Conservation (phyloP, 2,113 vertebrate species). For the Rhinolophus sinicus region DNA sequence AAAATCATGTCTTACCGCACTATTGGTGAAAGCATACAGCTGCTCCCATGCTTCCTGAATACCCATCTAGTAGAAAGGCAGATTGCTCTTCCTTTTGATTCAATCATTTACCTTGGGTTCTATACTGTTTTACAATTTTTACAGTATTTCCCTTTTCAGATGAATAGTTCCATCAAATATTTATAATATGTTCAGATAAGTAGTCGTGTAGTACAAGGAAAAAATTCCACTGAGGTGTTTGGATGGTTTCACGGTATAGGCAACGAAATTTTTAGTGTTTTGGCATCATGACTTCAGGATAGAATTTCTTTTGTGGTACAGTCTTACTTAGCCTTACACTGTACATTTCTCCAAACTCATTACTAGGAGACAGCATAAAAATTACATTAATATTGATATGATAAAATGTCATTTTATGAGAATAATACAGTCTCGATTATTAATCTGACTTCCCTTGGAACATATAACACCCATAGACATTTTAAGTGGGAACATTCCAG, state of each 20-base stretch:
- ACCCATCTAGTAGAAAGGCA: not conserved
- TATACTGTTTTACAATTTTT: not conserved
- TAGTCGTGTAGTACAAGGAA: not conserved
- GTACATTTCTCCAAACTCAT: not conserved
- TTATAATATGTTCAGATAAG: not conserved
- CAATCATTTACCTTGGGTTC: not conserved
- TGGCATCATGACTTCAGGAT: not conserved
- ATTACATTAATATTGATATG: not conserved
- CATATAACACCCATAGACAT: not conserved
- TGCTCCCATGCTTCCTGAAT: not conserved
- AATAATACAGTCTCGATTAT: not conserved
- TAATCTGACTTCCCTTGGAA: not conserved
- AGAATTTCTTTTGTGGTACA: constrained; percentile 25
- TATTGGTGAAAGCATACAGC: not conserved
- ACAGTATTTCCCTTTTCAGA: not conserved
- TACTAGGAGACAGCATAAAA: constrained; percentile 39
- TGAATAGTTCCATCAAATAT: not conserved
- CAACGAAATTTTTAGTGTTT: not conserved
- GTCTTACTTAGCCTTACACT: constrained; percentile 35
- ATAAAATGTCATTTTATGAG: constrained; percentile 12
- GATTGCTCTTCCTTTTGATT: not conserved
- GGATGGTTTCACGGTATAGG: not conserved
- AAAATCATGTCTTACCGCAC: not conserved
- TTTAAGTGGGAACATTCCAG: constrained; percentile 2
- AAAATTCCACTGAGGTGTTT: not conserved